These are phyloP conservation scores for Lepus americanus DNA, from an alignment of 2,113 vertebrate species.

Conservation along the genomic window DNA sequence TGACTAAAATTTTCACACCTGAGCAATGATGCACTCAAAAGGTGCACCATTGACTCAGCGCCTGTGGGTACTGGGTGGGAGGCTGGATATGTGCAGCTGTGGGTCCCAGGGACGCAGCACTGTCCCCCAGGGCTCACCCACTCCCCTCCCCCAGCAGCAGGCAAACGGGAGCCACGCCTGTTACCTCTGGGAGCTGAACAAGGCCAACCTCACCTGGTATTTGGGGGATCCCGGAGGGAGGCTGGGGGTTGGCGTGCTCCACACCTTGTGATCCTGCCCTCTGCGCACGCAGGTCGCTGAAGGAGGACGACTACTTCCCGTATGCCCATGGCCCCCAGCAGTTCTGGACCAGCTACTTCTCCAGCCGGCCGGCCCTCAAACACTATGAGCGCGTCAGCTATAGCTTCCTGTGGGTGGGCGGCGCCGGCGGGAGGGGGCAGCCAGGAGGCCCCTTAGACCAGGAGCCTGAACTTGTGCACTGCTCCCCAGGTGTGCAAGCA, in stretches of 20 bases:
- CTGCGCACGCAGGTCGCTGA: slow-evolving; percentile 88
- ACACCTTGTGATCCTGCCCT: not conserved
- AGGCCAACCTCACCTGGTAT: slow-evolving; percentile 93
- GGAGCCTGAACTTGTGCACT: no score
- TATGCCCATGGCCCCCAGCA: slow-evolving; percentile 92
- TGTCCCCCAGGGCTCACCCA: slow-evolving; percentile 27
- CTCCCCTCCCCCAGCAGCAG: slow-evolving; percentile 84
- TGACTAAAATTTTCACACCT: not conserved
- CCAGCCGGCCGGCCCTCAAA: slow-evolving; percentile 94
- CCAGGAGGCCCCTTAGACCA: not conserved
- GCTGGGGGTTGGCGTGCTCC: not conserved
- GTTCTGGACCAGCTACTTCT: slow-evolving; percentile 96
- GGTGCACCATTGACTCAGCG: not conserved
- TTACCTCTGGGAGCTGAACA: slow-evolving; percentile 94
- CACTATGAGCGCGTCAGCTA: slow-evolving; percentile 94
- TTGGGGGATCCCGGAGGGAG: not conserved
- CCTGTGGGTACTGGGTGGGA: not conserved
- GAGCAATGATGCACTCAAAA: not conserved
- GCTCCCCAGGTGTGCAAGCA: slow-evolving; percentile 92
- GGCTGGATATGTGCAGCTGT: not conserved
- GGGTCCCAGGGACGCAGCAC: not conserved
- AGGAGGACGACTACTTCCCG: slow-evolving; percentile 95
- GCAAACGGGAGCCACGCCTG: slow-evolving; percentile 90
- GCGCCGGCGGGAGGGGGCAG: accelerated
- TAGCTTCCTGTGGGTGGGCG: slow-evolving; percentile 93